phyloP scores from a whole-genome alignment of 2,113 vertebrate species.

The Crypturellus undulatus region DNA sequence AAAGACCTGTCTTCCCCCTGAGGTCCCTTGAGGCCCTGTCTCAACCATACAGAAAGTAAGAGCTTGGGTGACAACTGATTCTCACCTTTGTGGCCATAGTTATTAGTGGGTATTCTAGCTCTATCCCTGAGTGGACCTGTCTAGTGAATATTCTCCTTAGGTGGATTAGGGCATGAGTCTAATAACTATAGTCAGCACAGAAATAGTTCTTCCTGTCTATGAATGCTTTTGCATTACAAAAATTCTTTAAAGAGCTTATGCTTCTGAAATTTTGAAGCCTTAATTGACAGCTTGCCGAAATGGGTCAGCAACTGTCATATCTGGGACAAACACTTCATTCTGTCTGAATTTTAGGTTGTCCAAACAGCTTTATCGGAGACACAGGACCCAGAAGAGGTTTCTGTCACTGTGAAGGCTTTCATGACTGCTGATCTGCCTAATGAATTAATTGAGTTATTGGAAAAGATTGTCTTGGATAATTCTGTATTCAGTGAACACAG shows the following conservation, averaged over 20 bases:
- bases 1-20: not conserved
- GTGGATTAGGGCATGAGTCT: not conserved
- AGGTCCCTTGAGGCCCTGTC: not conserved
- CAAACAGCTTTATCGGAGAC: slow-evolving; percentile 93
- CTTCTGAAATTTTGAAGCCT: not conserved
- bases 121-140: not conserved
- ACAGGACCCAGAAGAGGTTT: slow-evolving; percentile 93
- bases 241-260: not conserved
- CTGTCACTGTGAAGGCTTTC: slow-evolving; percentile 92
- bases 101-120: not conserved
- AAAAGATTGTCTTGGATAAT: slow-evolving; percentile 94
- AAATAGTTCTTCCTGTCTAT: not conserved
- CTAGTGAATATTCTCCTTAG: not conserved
- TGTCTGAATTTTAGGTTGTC: slow-evolving; percentile 84
- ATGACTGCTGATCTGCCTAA: slow-evolving; percentile 94
- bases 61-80: not conserved
- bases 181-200: not conserved
- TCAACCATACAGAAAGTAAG: not conserved
- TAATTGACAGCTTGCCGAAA: not conserved
- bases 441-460: slow-evolving; percentile 90
- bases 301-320: not conserved
- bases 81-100: not conserved
- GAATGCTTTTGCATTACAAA: not conserved
- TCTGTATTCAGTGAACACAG: slow-evolving; percentile 93
- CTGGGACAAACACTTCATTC: not conserved